Base-by-base conservation (phyloP, 1,140 invertebrate species). In the Odontomachus brunneus region DNA sequence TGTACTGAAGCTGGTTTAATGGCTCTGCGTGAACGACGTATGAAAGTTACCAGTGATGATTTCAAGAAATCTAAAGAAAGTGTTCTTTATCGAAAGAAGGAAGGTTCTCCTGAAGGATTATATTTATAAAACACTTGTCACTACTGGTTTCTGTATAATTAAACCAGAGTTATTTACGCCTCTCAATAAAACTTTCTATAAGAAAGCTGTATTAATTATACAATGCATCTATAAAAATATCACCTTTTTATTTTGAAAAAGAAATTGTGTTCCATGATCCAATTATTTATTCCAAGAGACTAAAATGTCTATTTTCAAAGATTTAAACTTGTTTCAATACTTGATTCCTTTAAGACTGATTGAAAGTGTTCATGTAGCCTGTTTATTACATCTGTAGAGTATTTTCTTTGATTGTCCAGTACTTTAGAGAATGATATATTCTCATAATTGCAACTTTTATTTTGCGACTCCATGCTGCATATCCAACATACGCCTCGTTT, bases 1-100 rank as follows among this genome's bases (percentile, higher is more conserved):
- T 99, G 99, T 94, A 99, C 99, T 11, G 99, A 99, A 95, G 99
- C 99, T 78, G 99, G 99, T 85, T 94, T 99, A 19, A 98, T 99
- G 97, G 99, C 99, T 26, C 93, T 99, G 38, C 95, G 99, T 88
- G 99, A 99, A 94, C 96, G 99, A 74, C 96, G 99, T 88, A 99
- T 99, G 99, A 99, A 99, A 94, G 99, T 99, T 15, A 99, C 98
- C 38, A 99, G 99, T 95, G 99, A 99, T 94, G 99, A 99, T 94
- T 99, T 99, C 93, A 98, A 98, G 92, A 99, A 99, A 93, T 99
- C 99, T 0, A 99, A 99, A 94, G 99, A 99, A 94, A 99, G 99
- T 95, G 99, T 99, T 65, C 95, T 99, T 17, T 99, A 99, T 94
- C 96, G 99, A 26, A 99, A 99, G 95, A 99, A 99, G 93, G 99